Base-by-base conservation (phyloP, 2,888 invertebrate genomes). In the Drosophila kanekoi region DNA sequence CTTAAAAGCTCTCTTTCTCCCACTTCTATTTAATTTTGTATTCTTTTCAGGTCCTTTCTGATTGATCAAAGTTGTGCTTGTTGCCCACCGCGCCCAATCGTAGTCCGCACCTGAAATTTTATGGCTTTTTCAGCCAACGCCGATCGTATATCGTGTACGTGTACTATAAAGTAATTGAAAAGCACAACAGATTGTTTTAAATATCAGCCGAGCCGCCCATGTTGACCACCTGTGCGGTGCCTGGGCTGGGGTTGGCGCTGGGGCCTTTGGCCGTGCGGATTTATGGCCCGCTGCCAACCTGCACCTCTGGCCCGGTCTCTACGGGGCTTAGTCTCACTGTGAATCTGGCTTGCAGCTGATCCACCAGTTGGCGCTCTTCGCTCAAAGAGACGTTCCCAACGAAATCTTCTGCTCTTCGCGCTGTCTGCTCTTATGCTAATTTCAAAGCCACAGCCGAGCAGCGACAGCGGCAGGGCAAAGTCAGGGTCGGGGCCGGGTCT, bases 171-270 rank as follows among this genome's bases (percentile, higher is more conserved):
- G 85, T 85, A 85, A 85, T 85, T 85, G 85, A 85, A 85, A 88
- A 85, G 85, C 87, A 83, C 87, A 85, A 88, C 89, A 88, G 85
- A 86, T 85, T 85, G 89, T 87, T 87, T 85, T 87, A 85, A 85
- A 85, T 85, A 89, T 88, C 81, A 71, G 73, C 53, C 71, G 64
- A 80, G 89, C 87, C 85, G 87, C 89, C 85, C 87, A 89, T 66
- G 85, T 85, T 89, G 85, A 85, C 85, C 85, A 89, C 87, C 89
- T 85, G 89, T 85, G 88, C 71, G 56, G 54, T 41, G 63, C 57
- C 11, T 41, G 63, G 2, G 23, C 23, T 28, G 28, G 28, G 2
- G 49, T 23, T 38, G 51, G 51, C 23, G 41, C 23, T 41, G 37
- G 40, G 18, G 65, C 58, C 62, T 59, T 61, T 70, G 65, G n/a